A percentile compares a stretch with the other conserved stretches of the same genome.
phyloP scores from a whole-genome alignment of 2,888 invertebrate genomes.

The Bellardia bayeri region DNA sequence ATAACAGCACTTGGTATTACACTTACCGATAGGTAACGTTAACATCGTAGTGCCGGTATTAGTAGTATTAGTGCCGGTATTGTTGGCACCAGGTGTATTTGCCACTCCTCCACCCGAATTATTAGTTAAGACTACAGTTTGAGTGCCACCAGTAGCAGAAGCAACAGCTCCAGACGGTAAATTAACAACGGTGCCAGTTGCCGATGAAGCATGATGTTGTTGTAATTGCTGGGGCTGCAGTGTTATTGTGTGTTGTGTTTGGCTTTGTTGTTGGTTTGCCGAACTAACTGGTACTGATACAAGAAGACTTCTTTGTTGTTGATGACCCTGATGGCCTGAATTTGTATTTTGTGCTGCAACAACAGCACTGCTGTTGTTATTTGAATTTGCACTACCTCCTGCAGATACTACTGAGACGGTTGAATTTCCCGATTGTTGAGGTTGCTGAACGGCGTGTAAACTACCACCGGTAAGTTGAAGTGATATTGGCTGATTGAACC shows the following conservation, averaged over 20 bases:
- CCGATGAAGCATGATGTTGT: constrained; percentile 82
- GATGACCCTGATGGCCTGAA: constrained; percentile 75
- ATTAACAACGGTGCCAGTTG: constrained; percentile 85
- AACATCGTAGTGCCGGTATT: constrained; percentile 84
- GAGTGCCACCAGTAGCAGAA: constrained; percentile 80
- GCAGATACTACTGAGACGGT: constrained; percentile 72
- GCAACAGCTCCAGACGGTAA: constrained; percentile 78
- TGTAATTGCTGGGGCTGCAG: constrained; percentile 82
- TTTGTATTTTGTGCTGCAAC: constrained; percentile 58
- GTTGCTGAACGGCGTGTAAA: constrained; percentile 83
- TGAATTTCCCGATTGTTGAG: constrained; percentile 66
- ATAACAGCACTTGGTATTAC: constrained; percentile 62
- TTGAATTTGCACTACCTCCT: constrained; percentile 68
- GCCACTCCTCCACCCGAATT: constrained; percentile 71
- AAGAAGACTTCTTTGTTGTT: constrained; percentile 86
- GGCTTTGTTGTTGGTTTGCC: constrained; percentile 81
- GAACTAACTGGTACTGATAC: constrained; percentile 87
- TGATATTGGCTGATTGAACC: constrained; percentile 93
- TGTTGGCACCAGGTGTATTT: constrained; percentile 68
- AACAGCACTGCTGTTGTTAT: constrained; percentile 63
- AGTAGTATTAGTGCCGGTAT: constrained; percentile 29
- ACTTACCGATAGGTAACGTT: constrained; percentile 87
- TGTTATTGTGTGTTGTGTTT: constrained; percentile 79
- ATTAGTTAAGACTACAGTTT: constrained; percentile 84
- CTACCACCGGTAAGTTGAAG: constrained; percentile 89